phyloP scores from a whole-genome alignment of 2,113 vertebrate genomes.

The Oryctolagus cuniculus region mOryCun1.1 NC_091433.1:104654001-104654500 shows the following conservation, averaged over 20 bases:
- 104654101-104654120: neutral
- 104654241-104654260: neutral
- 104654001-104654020: neutral
- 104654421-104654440: neutral
- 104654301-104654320: neutral
- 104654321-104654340: neutral
- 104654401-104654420: neutral
- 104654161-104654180: neutral
- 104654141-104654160: neutral
- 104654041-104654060: neutral
- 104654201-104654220: neutral
- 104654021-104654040: rapidly evolving
- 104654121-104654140: neutral
- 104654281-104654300: neutral
- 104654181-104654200: neutral
- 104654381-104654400: neutral
- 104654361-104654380: neutral
- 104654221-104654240: neutral
- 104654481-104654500: neutral
- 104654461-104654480: neutral
- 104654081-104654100: neutral
- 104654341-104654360: neutral
- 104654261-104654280: too few species aligned
- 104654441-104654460: neutral
- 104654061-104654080: too few species aligned